A percentile compares a stretch with the other conserved stretches of the same genome.
Conservation (phyloP, 2,888 invertebrate genomes). For the Acrobeloides nanus region DNA sequence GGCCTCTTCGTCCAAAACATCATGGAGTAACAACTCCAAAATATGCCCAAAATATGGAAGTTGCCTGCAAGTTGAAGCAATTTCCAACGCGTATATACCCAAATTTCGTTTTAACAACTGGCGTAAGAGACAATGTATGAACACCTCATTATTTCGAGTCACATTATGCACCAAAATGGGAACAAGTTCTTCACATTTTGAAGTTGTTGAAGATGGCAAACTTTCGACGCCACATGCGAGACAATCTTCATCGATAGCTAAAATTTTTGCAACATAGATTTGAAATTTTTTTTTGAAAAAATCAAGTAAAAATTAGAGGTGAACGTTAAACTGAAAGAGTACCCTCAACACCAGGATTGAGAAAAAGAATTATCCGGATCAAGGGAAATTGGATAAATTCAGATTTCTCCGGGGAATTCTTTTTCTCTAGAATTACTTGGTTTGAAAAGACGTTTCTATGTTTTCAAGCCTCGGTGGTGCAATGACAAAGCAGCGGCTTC, state of each 20-base stretch:
- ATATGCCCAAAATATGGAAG: slow-evolving; percentile 96
- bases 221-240: slow-evolving; percentile 48
- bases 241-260: slow-evolving; percentile 46
- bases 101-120: slow-evolving; percentile 89
- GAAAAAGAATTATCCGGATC: too few relatives aligned
- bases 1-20: slow-evolving; percentile 91
- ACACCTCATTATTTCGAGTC: slow-evolving; percentile 45
- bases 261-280: too few relatives aligned
- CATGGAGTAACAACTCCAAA: slow-evolving; percentile 87
- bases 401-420: too few relatives aligned
- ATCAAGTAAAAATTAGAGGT: too few relatives aligned
- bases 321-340: too few relatives aligned
- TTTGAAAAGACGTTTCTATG: too few relatives aligned
- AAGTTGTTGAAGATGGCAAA: slow-evolving; percentile 4
- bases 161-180: slow-evolving; percentile 34
- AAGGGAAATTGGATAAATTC: too few relatives aligned
- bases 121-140: slow-evolving; percentile 84
- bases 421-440: too few relatives aligned
- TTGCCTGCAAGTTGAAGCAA: slow-evolving; percentile 78
- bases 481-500: too few relatives aligned
- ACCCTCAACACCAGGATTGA: too few relatives aligned
- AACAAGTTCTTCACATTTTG: slow-evolving; percentile 1
- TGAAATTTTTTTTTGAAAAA: neutral
- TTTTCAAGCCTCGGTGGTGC: too few relatives aligned
- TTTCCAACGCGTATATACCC: slow-evolving; percentile 96